Evolutionary conservation across 2,113 vertebrate species (phyloP).

Genomic region (Thalassarche chlororhynchos): DNA sequence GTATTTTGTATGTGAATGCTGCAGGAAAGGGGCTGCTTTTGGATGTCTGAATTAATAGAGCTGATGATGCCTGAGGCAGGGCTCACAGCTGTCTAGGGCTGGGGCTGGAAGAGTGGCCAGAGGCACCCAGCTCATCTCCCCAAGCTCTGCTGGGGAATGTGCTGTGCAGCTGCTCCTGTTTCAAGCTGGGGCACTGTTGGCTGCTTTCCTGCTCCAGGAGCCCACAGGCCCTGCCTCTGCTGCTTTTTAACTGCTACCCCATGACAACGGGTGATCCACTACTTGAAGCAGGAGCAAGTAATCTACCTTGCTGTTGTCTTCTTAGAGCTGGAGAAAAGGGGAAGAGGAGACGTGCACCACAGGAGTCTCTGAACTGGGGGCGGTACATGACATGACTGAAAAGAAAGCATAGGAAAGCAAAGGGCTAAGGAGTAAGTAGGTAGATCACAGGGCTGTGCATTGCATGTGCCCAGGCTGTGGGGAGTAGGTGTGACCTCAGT

Average conservation of each 20-base stretch:
- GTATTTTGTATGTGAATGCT: not conserved
- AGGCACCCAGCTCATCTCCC: not conserved
- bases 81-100: not conserved
- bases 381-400: not conserved
- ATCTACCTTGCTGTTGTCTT: not conserved
- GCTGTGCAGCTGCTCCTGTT: not conserved
- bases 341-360: not conserved
- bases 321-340: not conserved
- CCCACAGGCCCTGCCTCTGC: not conserved
- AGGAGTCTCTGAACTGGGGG: not conserved
- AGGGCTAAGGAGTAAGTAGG: not conserved
- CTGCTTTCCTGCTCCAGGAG: not conserved
- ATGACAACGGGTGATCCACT: fast-evolving
- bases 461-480: not conserved
- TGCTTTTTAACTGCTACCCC: not conserved
- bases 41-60: not conserved
- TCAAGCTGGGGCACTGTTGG: not conserved
- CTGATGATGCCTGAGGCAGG: not conserved
- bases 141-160: not conserved
- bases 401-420: not conserved
- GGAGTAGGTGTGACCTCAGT: not conserved
- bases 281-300: not conserved
- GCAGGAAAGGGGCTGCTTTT: not conserved
- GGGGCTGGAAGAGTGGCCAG: not conserved
- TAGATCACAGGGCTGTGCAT: not conserved